Conservation (phyloP, 2,888 invertebrate species). For the Eupithecia abbreviata region DNA sequence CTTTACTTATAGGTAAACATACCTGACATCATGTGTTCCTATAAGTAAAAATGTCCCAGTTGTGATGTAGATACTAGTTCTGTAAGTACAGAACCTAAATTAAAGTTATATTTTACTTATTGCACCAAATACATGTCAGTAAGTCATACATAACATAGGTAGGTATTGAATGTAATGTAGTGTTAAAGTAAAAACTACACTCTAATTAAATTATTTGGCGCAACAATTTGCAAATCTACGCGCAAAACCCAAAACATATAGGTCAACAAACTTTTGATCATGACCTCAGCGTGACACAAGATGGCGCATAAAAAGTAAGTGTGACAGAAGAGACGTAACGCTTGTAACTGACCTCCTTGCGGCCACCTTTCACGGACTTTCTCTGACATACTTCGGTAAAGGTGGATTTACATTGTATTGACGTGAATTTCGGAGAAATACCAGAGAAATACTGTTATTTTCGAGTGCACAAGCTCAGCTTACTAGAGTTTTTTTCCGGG, state of each 20-base stretch:
- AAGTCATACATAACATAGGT: too few species aligned
- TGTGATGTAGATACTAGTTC: background rate
- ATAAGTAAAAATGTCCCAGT: too few species aligned
- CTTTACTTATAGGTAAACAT: too few species aligned
- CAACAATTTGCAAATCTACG: background rate
- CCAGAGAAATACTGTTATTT: background rate
- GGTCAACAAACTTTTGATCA: conserved; percentile 39
- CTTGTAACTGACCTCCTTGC: conserved; percentile 73
- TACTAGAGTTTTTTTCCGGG: background rate
- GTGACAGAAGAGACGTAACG: conserved; percentile 76
- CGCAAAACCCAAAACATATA: conserved; percentile 25
- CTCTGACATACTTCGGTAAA: conserved; percentile 64
- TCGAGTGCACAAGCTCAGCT: background rate
- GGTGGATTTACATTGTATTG: conserved; percentile 44
- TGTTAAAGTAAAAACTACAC: background rate
- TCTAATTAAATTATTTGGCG: background rate
- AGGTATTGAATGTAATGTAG: too few species aligned
- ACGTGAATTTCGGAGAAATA: conserved; percentile 4
- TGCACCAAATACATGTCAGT: too few species aligned
- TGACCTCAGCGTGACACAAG: conserved; percentile 44
- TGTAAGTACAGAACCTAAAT: background rate
- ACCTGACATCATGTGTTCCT: too few species aligned
- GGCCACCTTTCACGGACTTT: conserved; percentile 79
- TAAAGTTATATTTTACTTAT: too few species aligned
- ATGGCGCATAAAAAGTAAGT: conserved; percentile 68